Evolutionary conservation across 2,888 invertebrate genomes (phyloP).

Genomic region (Orthosia gracilis): DNA sequence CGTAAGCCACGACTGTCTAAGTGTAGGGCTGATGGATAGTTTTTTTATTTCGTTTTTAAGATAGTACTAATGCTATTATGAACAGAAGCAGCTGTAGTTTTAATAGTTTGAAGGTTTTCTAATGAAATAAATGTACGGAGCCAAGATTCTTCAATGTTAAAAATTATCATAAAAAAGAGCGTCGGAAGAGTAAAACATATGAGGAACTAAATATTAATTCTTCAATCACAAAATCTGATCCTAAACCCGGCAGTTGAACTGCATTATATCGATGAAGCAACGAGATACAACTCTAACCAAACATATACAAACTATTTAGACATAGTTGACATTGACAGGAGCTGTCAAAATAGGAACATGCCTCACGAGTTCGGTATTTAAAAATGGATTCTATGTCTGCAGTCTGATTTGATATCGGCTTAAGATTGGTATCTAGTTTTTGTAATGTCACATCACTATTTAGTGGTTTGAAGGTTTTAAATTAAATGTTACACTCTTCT

Average conservation of each 20-base stretch:
- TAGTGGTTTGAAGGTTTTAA: conserved; percentile 16
- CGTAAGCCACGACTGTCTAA: conserved; percentile 66
- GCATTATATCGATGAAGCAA: conserved; percentile 52
- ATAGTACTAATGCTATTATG: conserved; percentile 50
- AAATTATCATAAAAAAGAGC: not conserved
- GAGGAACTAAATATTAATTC: conserved; percentile 19
- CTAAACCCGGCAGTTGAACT: conserved; percentile 18
- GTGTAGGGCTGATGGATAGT: conserved; percentile 63
- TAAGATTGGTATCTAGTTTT: conserved; percentile 60
- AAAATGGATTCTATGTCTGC: conserved; percentile 66
- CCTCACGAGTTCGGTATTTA: conserved; percentile 74
- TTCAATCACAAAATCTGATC: conserved; percentile 32
- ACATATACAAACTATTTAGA: conserved; percentile 54
- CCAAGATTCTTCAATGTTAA: too few species aligned
- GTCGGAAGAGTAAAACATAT: not conserved
- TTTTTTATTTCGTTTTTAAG: conserved; percentile 60
- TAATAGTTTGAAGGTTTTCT: not conserved
- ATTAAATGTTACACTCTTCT: not conserved
- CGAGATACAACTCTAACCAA: conserved; percentile 50
- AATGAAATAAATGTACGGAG: too few species aligned
- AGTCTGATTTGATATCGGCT: conserved; percentile 62
- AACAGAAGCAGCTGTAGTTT: conserved; percentile 42
- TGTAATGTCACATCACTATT: conserved; percentile 60
- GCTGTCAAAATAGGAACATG: conserved; percentile 83
- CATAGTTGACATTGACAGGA: conserved; percentile 79